These are phyloP conservation scores for Aphyosemion australe DNA, from an alignment of 2,113 vertebrate genomes.

Conservation along the genomic window DNA sequence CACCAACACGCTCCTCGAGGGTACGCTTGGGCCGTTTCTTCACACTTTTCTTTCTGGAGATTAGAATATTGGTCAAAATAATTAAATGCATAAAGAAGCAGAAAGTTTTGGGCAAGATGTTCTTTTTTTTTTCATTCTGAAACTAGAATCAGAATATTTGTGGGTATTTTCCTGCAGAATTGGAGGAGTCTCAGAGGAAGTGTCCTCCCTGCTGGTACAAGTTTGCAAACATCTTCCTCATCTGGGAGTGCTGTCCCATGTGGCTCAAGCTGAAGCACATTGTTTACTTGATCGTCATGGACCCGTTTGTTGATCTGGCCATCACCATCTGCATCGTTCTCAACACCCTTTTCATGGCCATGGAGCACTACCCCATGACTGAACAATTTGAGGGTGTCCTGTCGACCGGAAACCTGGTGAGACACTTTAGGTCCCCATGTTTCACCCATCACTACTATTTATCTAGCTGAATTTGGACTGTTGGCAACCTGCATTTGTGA, in stretches of 20 bases:
- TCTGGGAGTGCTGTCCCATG: slow-evolving; percentile 94
- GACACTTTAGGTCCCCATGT: slow-evolving; percentile 31
- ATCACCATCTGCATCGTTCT: slow-evolving; percentile 99
- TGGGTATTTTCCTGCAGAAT: slow-evolving; percentile 75
- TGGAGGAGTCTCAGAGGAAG: slow-evolving; percentile 96
- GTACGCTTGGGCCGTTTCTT: slow-evolving; percentile 65
- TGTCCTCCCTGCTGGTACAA: slow-evolving; percentile 99
- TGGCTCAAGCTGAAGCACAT: slow-evolving; percentile 97
- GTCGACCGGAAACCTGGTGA: slow-evolving; percentile 92
- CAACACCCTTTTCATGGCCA: slow-evolving; percentile 98
- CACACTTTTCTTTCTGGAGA: not conserved
- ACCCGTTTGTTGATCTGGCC: slow-evolving; percentile 96
- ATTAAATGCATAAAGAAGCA: too few species aligned
- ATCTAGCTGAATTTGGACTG: too few species aligned
- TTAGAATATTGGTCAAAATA: not conserved
- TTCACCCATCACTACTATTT: not conserved
- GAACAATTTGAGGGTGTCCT: slow-evolving; percentile 84
- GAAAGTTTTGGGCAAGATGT: too few species aligned
- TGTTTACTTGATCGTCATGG: slow-evolving; percentile 94
- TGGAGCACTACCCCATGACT: slow-evolving; percentile 99
- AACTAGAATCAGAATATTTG: not conserved
- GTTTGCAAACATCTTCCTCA: slow-evolving; percentile 92
- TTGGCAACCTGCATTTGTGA: too few species aligned
- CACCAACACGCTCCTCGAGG: slow-evolving; percentile 95
- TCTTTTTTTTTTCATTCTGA: too few species aligned